Percentiles rank a stretch among this genome's conserved stretches.
Conservation (phyloP, 2,888 invertebrate genomes). For the Pollenia labialis region DNA sequence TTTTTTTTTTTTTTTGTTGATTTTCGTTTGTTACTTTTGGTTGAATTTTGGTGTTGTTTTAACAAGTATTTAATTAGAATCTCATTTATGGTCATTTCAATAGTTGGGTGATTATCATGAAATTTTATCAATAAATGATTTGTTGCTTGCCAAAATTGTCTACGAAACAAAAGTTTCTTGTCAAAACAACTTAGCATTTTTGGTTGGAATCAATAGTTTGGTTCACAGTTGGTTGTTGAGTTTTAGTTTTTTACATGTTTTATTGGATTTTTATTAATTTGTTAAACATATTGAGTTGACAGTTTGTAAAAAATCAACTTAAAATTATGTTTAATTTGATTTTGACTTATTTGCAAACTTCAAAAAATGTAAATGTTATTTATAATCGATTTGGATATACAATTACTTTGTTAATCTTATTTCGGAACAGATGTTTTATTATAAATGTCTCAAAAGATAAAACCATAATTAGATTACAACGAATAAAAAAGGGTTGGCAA, state of each 20-base stretch:
- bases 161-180: constrained; percentile 57
- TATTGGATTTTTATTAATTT: constrained; percentile 73
- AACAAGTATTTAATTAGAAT: constrained; percentile 73
- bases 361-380: neutral
- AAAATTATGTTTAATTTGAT: constrained; percentile 33
- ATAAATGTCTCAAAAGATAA: too few species aligned
- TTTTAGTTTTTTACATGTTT: constrained; percentile 42
- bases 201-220: constrained; percentile 49
- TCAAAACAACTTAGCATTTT: constrained; percentile 68
- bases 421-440: too few species aligned
- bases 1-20: constrained; percentile 6
- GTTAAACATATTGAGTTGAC: constrained; percentile 55
- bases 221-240: constrained; percentile 55
- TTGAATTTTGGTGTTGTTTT: constrained; percentile 70
- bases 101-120: constrained; percentile 72
- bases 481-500: too few species aligned
- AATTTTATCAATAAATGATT: constrained; percentile 71
- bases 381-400: too few species aligned
- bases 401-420: too few species aligned
- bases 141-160: constrained; percentile 70
- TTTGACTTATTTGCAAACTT: constrained; percentile 23
- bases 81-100: constrained; percentile 71
- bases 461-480: too few species aligned
- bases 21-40: constrained; percentile 33
- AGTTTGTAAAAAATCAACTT: constrained; percentile 23